Base-by-base conservation (phyloP, 2,888 invertebrate species). In the Galerucella nymphaeae region DNA sequence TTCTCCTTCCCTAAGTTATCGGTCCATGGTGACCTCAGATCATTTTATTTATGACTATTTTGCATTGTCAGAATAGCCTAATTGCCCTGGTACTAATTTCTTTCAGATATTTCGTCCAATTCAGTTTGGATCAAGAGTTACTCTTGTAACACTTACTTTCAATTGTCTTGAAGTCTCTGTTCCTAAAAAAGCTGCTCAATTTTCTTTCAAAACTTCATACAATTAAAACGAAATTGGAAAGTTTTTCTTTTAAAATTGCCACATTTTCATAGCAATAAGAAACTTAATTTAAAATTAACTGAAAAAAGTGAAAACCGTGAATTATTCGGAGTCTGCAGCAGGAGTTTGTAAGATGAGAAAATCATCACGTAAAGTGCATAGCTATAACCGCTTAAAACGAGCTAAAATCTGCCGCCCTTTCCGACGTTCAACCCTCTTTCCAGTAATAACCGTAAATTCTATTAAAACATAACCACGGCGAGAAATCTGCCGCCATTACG, bases 401-500 rank as follows among this genome's bases (percentile, higher is more conserved):
- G 82, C 82, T 83, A 82, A 84, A 84, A 84, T 85, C 84, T 84
- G 84, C 83, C 82, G 80, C 82, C 80, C 83, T 79, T 79, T 78
- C 78, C 79, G 75, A 67, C 77, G 76, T 82, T 82, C 83, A 83
- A 82, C 84, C 83, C 84, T 83, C 84, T 83, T 80, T 80, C 76
- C 83, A 81, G 86, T 85, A 85, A 87, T 87, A 87, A 86, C 84
- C 87, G 87, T 87, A 87, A 87, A 87, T 87, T 87, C 87, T 87
- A 87, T 87, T 87, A 87, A 87, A 87, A 87, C 87, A 87, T 87
- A 87, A 87, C 86, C 87, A 86, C 87, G 84, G 86, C 86, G 86
- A 84, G 86, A 87, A 87, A 87, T 87, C 87, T 87, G 87, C 87
- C 85, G 85, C 86, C 86, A 87, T 86, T 86, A 86, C 84, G 80